Base-by-base conservation (phyloP, 2,888 invertebrate genomes). In the Spialia ferax region DNA sequence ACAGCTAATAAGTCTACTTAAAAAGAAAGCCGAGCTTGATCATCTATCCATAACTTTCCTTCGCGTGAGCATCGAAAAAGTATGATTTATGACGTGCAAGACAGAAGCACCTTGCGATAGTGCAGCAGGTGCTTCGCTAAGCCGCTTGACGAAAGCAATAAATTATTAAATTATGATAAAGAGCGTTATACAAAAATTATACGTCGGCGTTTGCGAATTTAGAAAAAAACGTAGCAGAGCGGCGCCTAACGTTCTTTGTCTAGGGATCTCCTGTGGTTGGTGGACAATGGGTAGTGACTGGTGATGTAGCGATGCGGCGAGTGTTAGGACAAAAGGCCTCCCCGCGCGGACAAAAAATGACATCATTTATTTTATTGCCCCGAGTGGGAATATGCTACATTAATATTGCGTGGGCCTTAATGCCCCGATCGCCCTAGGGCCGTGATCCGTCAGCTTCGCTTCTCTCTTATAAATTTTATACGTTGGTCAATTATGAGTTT, bases 361-460 rank as follows among this genome's bases (percentile, higher is more conserved):
- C 91, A 91, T 93, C 93, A 93, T 93, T 93, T 92, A 93, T 93
- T 91, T 93, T 92, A 93, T 93, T 90, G 91, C 91, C 82, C 77
- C 83, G 89, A 88, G 91, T 89, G 91, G 90, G 91, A 93, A 92
- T 45, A 20, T 89, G 84, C 80, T 84, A 87, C 91, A 90, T 92
- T 91, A 91, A 92, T 92, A 91, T 89, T 84, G 86, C 86, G 86
- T 83, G 87, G 91, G 81, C 86, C 89, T 83, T 89, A 91, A 91
- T 91, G 88, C 80, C 82, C 78, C 80, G 79, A 88, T 87, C 88
- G 93, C 93, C 89, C 86, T 87, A 81, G 91, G 92, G 87, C 69
- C 75, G 76, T 79, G 88, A 86, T 90, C 87, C 82, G 82, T 87
- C 86, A 85, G 81, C 79, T 78, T 75, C 68, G 70, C 60, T 68